These are phyloP conservation scores for Panonychus citri DNA, from an alignment of 1,140 invertebrate genomes.

Conservation along the genomic window DNA sequence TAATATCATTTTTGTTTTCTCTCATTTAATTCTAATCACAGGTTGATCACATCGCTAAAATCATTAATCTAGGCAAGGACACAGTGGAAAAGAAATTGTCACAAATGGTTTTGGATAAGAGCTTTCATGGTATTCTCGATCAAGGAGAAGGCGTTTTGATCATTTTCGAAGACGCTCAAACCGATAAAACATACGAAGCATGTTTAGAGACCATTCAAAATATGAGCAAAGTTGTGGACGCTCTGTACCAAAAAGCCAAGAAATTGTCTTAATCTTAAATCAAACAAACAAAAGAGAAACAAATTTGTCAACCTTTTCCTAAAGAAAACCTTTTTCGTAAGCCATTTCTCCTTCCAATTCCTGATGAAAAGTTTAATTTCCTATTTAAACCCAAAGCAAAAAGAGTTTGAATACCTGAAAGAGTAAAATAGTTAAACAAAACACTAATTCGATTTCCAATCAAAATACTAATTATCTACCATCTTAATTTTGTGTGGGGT, in stretches of 20 bases:
- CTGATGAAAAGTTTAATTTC: no score
- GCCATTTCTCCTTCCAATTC: no score
- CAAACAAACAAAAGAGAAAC: no score
- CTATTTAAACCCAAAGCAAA: no score
- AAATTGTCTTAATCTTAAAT: constrained; percentile 50
- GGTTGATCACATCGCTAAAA: constrained; percentile 14
- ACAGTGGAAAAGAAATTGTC: constrained; percentile 95
- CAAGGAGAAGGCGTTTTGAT: constrained; percentile 92
- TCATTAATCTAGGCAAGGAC: constrained; percentile 28
- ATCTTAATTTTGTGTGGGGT: no score
- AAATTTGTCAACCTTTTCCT: no score
- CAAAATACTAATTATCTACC: no score
- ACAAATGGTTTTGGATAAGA: constrained; percentile 98
- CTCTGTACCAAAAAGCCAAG: constrained; percentile 92
- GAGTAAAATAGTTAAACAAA: no score
- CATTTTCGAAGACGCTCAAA: constrained; percentile 78
- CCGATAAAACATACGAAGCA: constrained; percentile 90
- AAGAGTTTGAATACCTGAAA: no score
- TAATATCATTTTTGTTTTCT: constrained; percentile 1
- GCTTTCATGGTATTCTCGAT: constrained; percentile 76
- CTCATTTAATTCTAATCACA: background rate
- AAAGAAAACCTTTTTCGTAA: no score
- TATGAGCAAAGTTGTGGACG: constrained; percentile 97
- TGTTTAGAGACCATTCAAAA: constrained; percentile 89
- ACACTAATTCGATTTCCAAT: no score